Evolutionary conservation across 2,113 vertebrate species (phyloP).

Genomic region (Spermophilus dauricus): DNA sequence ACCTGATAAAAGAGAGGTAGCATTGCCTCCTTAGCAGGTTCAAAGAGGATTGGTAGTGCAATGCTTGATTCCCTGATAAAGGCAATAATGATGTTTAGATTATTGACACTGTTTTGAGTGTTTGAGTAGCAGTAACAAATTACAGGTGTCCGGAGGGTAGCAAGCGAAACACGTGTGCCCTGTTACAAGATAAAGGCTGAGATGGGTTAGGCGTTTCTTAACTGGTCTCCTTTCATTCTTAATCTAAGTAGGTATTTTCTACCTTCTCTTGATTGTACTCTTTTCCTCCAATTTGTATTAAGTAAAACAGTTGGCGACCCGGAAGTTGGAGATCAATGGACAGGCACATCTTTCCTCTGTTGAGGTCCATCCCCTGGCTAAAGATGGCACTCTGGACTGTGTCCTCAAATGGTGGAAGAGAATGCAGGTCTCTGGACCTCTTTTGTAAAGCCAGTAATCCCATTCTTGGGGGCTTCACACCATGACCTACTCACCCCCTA

Average conservation of each 20-base stretch:
- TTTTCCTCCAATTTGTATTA: not conserved
- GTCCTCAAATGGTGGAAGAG: not conserved
- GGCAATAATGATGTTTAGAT: not conserved
- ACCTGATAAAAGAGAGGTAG: not conserved
- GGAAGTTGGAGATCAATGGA: not conserved
- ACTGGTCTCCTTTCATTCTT: not conserved
- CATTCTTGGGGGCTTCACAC: too few relatives aligned
- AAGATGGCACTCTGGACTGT: not conserved
- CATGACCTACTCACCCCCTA: not conserved
- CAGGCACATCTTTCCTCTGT: not conserved
- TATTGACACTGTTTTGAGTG: too few relatives aligned
- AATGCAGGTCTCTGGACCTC: not conserved
- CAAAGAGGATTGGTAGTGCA: not conserved
- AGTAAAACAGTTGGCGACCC: not conserved
- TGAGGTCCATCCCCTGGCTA: not conserved
- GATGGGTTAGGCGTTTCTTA: not conserved
- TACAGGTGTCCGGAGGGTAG: not conserved
- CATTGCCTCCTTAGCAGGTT: not conserved
- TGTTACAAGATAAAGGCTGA: not conserved
- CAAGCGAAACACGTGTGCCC: accelerated
- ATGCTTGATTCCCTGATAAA: not conserved
- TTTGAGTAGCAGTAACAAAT: not conserved
- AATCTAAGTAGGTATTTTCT: not conserved
- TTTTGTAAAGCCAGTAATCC: not conserved
- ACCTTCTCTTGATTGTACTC: not conserved